phyloP scores from a whole-genome alignment of 2,113 vertebrate species.

The Isichthys henryi region DNA sequence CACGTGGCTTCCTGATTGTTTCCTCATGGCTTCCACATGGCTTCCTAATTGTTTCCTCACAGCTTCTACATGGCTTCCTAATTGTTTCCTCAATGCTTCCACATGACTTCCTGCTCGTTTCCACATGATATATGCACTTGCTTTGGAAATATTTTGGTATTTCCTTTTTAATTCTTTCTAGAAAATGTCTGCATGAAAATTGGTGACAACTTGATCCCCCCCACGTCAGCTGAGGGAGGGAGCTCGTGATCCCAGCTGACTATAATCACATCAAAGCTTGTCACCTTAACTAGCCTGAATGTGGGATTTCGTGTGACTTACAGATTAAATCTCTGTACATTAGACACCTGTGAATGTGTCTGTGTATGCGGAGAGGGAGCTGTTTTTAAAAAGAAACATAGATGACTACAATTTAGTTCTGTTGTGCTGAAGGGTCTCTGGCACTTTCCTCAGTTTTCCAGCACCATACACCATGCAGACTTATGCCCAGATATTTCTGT shows the following conservation, averaged over 20 bases:
- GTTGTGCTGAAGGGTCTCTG: conserved; percentile 22
- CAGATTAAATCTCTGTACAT: neutral
- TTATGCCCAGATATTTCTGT: neutral
- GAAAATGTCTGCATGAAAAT: neutral
- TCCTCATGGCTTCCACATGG: neutral
- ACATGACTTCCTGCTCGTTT: neutral
- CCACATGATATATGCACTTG: neutral
- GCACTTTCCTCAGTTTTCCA: neutral
- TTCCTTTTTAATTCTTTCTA: neutral
- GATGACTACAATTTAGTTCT: conserved; percentile 8
- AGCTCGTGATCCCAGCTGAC: neutral
- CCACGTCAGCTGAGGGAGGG: neutral
- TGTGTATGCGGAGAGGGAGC: neutral
- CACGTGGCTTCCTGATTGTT: neutral
- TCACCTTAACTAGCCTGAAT: neutral
- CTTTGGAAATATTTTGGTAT: neutral
- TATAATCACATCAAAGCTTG: neutral
- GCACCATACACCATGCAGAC: neutral
- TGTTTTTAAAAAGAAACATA: conserved; percentile 9
- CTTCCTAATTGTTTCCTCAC: neutral
- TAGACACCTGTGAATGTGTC: neutral
- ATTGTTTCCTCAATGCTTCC: no score
- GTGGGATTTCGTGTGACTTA: neutral
- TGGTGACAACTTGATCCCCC: neutral
- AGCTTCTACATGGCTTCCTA: neutral